Evolutionary conservation across 2,888 invertebrate species (phyloP).

Genomic region (Nebria brevicollis): DNA sequence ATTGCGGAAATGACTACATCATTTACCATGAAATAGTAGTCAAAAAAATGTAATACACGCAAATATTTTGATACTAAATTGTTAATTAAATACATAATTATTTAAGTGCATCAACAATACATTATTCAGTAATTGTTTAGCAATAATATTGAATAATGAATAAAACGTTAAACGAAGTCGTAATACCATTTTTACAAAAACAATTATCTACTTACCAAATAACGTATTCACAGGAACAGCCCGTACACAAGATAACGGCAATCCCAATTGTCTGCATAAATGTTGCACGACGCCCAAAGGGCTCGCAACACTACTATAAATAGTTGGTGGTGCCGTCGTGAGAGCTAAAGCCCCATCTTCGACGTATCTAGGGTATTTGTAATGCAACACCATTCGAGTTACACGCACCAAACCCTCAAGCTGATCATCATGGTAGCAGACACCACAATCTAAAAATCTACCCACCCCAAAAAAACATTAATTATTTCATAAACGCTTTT

Average conservation of each 20-base stretch:
- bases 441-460: conserved; percentile 83
- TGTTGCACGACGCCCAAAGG: conserved; percentile 83
- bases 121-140: background rate
- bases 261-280: conserved; percentile 82
- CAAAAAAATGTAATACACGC: background rate
- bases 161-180: too few species aligned
- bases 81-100: too few species aligned
- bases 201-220: conserved; percentile 65
- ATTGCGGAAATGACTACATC: background rate
- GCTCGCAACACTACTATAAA: conserved; percentile 84
- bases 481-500: too few species aligned
- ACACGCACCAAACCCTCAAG: conserved; percentile 86
- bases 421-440: conserved; percentile 89
- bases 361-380: conserved; percentile 81
- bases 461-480: conserved; percentile 50
- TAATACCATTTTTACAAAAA: background rate
- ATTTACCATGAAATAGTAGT: background rate
- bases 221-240: conserved; percentile 83
- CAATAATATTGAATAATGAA: too few species aligned
- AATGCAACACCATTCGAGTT: conserved; percentile 81
- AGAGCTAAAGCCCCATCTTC: conserved; percentile 86
- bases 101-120: background rate
- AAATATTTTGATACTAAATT: background rate
- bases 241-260: conserved; percentile 86
- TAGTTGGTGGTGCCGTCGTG: conserved; percentile 83